Percentiles rank a stretch among this genome's conserved stretches.
Conservation (phyloP, 2,113 vertebrate genomes). For the rabbit (Oryctolagus cuniculus) region mOryCun1.1 NC_091440.1:97220501-97221000, state of each 20-base stretch:
- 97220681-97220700: background rate
- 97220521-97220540: background rate
- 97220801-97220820: background rate
- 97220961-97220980: too few relatives aligned
- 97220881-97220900: too few relatives aligned
- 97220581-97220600: background rate
- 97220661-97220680: background rate
- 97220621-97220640: background rate
- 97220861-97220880: too few relatives aligned
- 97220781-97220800: background rate
- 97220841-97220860: background rate
- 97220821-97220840: background rate
- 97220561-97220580: background rate
- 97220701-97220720: background rate
- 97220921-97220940: too few relatives aligned
- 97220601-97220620: background rate
- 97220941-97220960: too few relatives aligned
- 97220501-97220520: background rate
- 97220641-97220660: background rate
- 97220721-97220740: slow-evolving; percentile 19
- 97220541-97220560: slow-evolving; percentile 13
- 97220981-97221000: too few relatives aligned
- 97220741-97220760: background rate
- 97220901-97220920: too few relatives aligned
- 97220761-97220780: background rate